Evolutionary conservation across 2,797 vertebrate species (phyloP).

Genomic region (Sebastes nivosus): DNA sequence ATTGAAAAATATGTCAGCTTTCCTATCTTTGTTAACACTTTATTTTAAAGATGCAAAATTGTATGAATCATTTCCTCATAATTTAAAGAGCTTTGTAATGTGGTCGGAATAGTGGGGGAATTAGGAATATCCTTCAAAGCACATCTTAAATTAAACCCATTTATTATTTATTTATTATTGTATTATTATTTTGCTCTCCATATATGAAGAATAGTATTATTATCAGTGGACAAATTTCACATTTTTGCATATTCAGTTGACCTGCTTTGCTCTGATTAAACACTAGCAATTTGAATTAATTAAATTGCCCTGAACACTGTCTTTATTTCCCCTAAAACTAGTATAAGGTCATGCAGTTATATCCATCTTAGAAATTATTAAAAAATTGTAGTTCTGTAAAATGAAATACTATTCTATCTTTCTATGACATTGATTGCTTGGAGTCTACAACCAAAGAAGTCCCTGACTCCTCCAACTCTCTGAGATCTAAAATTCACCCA

Average conservation of each 20-base stretch:
- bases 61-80: background rate
- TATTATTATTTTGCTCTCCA: background rate
- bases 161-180: background rate
- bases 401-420: background rate
- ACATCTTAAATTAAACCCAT: background rate
- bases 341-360: background rate
- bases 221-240: background rate
- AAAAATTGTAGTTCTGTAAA: background rate
- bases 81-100: background rate
- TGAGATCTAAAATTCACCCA: background rate
- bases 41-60: background rate
- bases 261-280: background rate
- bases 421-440: background rate
- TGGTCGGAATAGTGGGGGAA: background rate
- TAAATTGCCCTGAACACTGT: background rate
- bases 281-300: background rate
- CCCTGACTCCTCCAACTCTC: background rate
- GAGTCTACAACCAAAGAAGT: background rate
- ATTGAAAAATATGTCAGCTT: background rate
- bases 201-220: background rate
- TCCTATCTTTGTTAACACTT: background rate
- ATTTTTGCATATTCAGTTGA: background rate
- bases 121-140: background rate
- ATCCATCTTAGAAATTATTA: background rate
- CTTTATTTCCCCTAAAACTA: background rate